Evolutionary conservation across 2,113 vertebrate species (phyloP).

Genomic region (Bufo bufo): DNA sequence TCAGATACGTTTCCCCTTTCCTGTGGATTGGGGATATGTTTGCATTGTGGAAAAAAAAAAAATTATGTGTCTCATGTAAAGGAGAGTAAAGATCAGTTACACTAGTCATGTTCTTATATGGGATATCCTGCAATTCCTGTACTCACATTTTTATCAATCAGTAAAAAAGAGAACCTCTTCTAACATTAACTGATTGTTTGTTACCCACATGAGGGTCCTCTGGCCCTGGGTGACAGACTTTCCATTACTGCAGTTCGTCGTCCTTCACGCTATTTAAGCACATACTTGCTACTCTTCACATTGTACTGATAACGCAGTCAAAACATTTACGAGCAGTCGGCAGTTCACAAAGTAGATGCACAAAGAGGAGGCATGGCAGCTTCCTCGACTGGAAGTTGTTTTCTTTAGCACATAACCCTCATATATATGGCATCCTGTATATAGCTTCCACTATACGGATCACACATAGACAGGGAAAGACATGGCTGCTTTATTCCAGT

Average conservation of each 20-base stretch:
- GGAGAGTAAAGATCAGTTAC: no score
- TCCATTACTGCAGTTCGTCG: background rate
- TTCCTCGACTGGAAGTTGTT: background rate
- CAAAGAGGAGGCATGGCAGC: background rate
- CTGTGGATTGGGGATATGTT: no score
- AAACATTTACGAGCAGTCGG: background rate
- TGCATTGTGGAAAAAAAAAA: no score
- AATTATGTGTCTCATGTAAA: no score
- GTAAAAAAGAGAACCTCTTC: no score
- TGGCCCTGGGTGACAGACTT: background rate
- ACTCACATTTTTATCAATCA: conserved; percentile 35
- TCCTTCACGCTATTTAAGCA: conserved; percentile 1
- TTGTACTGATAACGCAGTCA: conserved; percentile 14
- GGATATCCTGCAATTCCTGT: background rate
- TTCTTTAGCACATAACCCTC: background rate
- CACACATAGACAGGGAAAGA: background rate
- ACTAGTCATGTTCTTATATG: no score
- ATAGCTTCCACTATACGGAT: background rate
- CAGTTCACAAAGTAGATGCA: background rate
- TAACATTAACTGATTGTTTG: background rate
- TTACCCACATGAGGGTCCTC: background rate
- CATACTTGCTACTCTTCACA: background rate
- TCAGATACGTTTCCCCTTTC: no score
- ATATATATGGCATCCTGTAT: background rate
- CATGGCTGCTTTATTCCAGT: no score